These are phyloP conservation scores for Tenthredo mesomela DNA, from an alignment of 2,888 invertebrate genomes.

Conservation along the genomic window DNA sequence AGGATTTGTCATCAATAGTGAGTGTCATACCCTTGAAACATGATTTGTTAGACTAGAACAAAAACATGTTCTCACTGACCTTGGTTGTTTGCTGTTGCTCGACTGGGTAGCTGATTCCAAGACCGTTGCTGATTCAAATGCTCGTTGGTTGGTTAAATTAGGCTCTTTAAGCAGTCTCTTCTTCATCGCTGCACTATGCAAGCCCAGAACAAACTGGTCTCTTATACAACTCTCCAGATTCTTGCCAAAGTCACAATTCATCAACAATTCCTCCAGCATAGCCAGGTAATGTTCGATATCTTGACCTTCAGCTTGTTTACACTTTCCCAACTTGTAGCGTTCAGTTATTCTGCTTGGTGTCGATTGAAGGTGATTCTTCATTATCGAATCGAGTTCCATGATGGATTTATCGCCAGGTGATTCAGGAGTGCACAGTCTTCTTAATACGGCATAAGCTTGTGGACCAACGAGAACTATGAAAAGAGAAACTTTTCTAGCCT, in stretches of 20 bases:
- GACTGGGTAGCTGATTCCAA: neutral
- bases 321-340: constrained; percentile 49
- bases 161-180: neutral
- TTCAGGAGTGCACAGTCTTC: constrained; percentile 51
- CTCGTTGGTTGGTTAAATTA: neutral
- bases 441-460: constrained; percentile 43
- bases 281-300: constrained; percentile 42
- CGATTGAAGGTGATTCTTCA: constrained; percentile 51
- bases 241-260: neutral
- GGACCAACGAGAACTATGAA: no score
- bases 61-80: no score
- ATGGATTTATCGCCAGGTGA: constrained; percentile 32
- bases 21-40: no score
- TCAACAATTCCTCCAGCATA: constrained; percentile 15
- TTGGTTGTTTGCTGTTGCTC: no score
- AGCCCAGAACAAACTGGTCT: neutral
- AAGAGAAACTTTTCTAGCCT: no score
- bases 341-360: constrained; percentile 52
- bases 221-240: neutral
- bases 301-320: constrained; percentile 50
- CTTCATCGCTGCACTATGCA: constrained; percentile 11
- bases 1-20: no score
- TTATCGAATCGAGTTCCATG: constrained; percentile 19
- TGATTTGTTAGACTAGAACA: no score
- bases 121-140: neutral